A percentile compares a stretch with the other conserved stretches of the same genome.
phyloP scores from a whole-genome alignment of 2,888 invertebrate species.

The Melangyna quadrimaculata region DNA sequence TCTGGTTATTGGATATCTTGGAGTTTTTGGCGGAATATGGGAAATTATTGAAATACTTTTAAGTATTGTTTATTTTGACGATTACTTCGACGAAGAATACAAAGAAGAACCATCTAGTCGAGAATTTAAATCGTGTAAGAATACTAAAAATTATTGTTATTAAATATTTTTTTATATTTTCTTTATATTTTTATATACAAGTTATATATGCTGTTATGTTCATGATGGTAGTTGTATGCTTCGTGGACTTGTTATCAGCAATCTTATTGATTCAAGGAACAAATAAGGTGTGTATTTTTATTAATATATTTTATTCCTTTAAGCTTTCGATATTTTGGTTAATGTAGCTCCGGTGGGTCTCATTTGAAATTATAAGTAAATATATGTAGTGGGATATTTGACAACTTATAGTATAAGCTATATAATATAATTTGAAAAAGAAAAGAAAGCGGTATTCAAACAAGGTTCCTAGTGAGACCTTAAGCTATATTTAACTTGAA shows the following conservation, averaged over 20 bases:
- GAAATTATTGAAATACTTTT: background rate
- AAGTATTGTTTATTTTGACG: background rate
- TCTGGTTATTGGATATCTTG: background rate
- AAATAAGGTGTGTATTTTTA: background rate
- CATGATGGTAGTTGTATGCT: background rate
- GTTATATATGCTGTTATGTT: background rate
- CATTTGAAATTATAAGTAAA: too few species aligned
- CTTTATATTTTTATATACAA: background rate
- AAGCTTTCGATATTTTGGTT: too few species aligned
- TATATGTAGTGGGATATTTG: too few species aligned
- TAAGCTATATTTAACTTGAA: too few species aligned
- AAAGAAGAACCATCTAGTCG: background rate
- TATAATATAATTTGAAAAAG: too few species aligned
- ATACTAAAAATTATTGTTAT: background rate
- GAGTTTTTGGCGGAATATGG: background rate
- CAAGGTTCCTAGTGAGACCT: too few species aligned
- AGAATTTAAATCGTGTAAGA: background rate
- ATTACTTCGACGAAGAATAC: background rate
- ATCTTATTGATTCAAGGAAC: background rate
- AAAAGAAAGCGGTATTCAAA: too few species aligned
- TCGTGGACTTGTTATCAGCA: background rate
- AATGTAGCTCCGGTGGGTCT: too few species aligned
- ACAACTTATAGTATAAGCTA: too few species aligned
- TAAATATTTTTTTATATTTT: background rate
- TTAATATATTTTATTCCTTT: background rate